A percentile compares a stretch with the other conserved stretches of the same genome.
These are phyloP conservation scores for Tragelaphus strepsiceros DNA, from an alignment of 2,113 vertebrate genomes.

Conservation along the genomic window DNA sequence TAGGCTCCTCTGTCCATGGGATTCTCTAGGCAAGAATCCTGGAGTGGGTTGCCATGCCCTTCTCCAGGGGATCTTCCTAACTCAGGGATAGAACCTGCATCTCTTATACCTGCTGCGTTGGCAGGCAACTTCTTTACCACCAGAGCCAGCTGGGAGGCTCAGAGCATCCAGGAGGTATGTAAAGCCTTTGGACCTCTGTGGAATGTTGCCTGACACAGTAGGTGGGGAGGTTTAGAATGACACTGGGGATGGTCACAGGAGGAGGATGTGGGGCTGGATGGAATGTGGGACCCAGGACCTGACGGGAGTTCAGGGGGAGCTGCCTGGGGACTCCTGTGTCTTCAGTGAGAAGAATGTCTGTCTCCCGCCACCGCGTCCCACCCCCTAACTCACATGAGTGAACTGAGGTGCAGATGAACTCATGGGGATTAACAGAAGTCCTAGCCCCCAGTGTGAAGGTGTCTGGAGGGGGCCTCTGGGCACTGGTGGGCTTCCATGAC, in stretches of 20 bases:
- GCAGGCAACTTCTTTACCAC: not conserved
- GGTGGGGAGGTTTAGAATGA: not conserved
- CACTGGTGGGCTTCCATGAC: accelerated
- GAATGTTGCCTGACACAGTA: too few species aligned
- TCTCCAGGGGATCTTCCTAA: not conserved
- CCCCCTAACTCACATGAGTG: accelerated
- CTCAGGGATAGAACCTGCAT: not conserved
- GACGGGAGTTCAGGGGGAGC: not conserved
- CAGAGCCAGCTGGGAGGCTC: accelerated
- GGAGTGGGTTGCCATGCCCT: not conserved
- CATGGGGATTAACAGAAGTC: not conserved
- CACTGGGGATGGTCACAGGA: not conserved
- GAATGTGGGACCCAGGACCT: accelerated
- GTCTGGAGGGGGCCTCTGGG: not conserved
- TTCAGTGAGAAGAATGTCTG: not conserved
- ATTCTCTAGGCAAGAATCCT: not conserved
- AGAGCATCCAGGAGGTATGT: accelerated
- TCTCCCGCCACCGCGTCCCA: not conserved
- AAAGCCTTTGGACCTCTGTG: not conserved
- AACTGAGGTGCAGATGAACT: not conserved
- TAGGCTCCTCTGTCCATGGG: not conserved
- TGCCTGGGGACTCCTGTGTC: too few species aligned
- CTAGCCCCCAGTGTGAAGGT: accelerated
- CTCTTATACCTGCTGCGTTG: accelerated
- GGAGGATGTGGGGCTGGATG: too few species aligned